Evolutionary conservation across 2,797 vertebrate species (phyloP).

Genomic region (Hemibagrus guttatus): DNA sequence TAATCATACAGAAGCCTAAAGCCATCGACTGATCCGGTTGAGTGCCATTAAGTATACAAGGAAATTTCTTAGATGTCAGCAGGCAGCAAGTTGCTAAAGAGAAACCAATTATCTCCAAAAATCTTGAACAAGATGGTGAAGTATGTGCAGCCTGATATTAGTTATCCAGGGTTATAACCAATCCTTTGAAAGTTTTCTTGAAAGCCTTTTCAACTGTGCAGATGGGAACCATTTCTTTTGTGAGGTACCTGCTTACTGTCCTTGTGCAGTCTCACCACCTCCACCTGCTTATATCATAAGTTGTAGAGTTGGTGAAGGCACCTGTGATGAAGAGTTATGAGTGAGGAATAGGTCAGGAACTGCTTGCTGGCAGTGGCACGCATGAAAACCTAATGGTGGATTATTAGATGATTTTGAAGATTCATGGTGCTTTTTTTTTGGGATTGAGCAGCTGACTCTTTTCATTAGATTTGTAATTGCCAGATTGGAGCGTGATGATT

Average conservation of each 20-base stretch:
- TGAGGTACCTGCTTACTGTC: background rate
- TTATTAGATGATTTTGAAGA: background rate
- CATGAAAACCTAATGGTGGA: background rate
- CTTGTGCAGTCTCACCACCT: background rate
- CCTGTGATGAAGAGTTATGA: background rate
- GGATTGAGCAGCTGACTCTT: background rate
- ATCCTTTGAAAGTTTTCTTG: background rate
- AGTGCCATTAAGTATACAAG: background rate
- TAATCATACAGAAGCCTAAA: background rate
- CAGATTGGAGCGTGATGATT: background rate
- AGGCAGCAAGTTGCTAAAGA: background rate
- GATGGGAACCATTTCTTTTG: background rate
- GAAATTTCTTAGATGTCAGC: background rate
- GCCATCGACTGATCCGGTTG: background rate
- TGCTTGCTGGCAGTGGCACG: background rate
- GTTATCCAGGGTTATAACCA: background rate
- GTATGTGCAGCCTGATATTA: background rate
- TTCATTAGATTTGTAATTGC: background rate
- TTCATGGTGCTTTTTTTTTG: background rate
- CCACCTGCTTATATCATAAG: background rate
- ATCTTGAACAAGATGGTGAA: background rate
- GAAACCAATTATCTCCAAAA: background rate
- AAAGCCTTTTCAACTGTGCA: background rate
- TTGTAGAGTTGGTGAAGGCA: background rate
- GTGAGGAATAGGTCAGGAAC: background rate